Conservation (phyloP, 2,888 invertebrate genomes). For the Drosophila anomelani region DNA sequence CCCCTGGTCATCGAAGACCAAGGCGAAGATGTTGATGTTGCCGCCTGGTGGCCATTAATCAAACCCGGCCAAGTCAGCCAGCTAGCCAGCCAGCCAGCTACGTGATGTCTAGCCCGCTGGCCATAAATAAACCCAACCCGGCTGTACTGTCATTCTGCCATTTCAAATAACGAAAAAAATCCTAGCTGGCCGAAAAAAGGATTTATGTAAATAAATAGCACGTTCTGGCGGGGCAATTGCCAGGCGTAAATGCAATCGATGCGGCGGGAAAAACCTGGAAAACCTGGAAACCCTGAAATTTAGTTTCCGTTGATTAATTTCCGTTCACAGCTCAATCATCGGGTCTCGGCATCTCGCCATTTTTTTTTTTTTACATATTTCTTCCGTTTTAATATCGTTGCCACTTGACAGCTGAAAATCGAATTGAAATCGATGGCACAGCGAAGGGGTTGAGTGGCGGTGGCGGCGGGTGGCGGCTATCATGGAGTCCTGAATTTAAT, state of each 20-base stretch:
- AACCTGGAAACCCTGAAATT: conserved; percentile 54
- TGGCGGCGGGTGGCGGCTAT: conserved; percentile 40
- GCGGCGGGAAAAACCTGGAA: conserved; percentile 38
- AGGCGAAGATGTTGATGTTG: conserved; percentile 61
- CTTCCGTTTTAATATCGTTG: conserved; percentile 35
- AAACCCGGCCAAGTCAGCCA: conserved; percentile 32
- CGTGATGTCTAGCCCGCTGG: conserved; percentile 66
- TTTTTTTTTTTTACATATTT: conserved; percentile 55
- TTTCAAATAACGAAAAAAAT: conserved; percentile 15
- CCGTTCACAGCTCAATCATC: conserved; percentile 74
- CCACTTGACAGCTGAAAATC: conserved; percentile 31
- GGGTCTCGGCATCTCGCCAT: conserved; percentile 45
- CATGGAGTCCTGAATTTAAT: conserved; percentile 63
- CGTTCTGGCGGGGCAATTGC: conserved; percentile 22
- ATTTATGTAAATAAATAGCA: conserved; percentile 54
- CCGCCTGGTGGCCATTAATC: conserved; percentile 70
- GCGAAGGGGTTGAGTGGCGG: conserved; percentile 28
- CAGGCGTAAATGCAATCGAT: conserved; percentile 31
- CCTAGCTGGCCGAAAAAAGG: conserved; percentile 22
- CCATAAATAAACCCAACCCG: conserved; percentile 65
- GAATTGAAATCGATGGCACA: conserved; percentile 7
- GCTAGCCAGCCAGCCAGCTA: conserved; percentile 12
- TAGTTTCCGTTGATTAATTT: conserved; percentile 81
- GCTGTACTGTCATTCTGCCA: conserved; percentile 4
- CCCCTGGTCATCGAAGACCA: conserved; percentile 51